A percentile compares a stretch with the other conserved stretches of the same genome.
These are phyloP conservation scores for Parnassius apollo DNA, from an alignment of 2,888 invertebrate genomes.

Conservation along the genomic window DNA sequence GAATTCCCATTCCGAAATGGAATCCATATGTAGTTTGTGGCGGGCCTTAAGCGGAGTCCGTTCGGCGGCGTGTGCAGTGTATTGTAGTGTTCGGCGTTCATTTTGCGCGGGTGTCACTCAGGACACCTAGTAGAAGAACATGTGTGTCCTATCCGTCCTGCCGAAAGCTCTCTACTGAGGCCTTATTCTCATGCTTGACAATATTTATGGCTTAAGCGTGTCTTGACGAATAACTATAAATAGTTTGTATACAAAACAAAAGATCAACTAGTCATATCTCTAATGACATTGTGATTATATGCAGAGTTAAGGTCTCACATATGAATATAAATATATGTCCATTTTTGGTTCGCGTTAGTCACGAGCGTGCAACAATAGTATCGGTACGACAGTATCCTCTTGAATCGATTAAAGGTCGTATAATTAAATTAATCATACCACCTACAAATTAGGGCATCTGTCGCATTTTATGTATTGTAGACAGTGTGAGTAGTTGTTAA, in stretches of 20 bases:
- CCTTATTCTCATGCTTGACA: no score
- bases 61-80: no score
- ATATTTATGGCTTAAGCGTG: no score
- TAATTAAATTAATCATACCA: constrained; percentile 7
- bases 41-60: no score
- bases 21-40: no score
- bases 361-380: constrained; percentile 1
- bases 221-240: no score
- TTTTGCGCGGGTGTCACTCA: no score
- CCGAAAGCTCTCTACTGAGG: no score
- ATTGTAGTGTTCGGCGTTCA: no score
- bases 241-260: background rate
- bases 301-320: background rate
- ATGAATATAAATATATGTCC: constrained; percentile 3
- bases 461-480: background rate
- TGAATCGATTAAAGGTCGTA: constrained; percentile 16
- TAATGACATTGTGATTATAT: background rate
- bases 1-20: no score
- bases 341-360: constrained; percentile 18
- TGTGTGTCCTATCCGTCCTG: no score
- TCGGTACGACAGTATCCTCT: constrained; percentile 14
- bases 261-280: constrained; percentile 20
- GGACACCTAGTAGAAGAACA: no score
- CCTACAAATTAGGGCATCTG: background rate
- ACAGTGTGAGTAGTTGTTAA: background rate